Evolutionary conservation across 2,797 vertebrate species (phyloP), one percentile per base, ranked within the genome.

Genomic region (Danio aesculapii): DNA sequence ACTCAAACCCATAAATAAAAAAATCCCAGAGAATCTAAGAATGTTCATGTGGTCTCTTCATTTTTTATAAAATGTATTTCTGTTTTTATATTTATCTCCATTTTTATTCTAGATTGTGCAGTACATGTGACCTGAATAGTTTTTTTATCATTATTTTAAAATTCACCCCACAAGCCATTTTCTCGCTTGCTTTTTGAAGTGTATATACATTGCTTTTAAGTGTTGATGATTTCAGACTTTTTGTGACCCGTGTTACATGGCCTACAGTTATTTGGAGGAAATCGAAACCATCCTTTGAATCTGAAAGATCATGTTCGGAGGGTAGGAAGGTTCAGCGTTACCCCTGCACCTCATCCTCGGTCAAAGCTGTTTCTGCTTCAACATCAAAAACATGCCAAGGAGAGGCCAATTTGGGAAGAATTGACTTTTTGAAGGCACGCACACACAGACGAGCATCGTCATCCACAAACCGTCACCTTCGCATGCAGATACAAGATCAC

Each of bases 401-500:
- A 53, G 62, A 83, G 55, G 52, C 59, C 58, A 61, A 82, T 61
- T 75, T 80, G 8, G 14, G 69, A 80, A 72, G 59, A 80, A 72
- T 57, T 73, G 59, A 44, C 16, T 30, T 39, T 55, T 53, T 13
- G 14, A 46, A 7, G 0, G 16, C 81, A 79, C 47, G 67, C 57
- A 70, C 71, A 30, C 30, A n/a, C 19, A 46, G 63, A 47, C 30
- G 44, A 17, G 49, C 76, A 19, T 39, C 19, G 55, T 69, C 19
- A 12, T 46, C 41, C 66, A 47, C 8, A 59, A 17, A 76, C 53
- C 39, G 16, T 86, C 75, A 61, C 80, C 61, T 76, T 83, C 72
- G 77, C 66, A 83, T 84, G 75, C 83, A 67, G 75, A 84, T 75
- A 78, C 71, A 61, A 17, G 70, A 64, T 83, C 74, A 81, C 73